Base-by-base conservation (phyloP, 1,140 invertebrate genomes). In the Platorchestia sp. region DNA sequence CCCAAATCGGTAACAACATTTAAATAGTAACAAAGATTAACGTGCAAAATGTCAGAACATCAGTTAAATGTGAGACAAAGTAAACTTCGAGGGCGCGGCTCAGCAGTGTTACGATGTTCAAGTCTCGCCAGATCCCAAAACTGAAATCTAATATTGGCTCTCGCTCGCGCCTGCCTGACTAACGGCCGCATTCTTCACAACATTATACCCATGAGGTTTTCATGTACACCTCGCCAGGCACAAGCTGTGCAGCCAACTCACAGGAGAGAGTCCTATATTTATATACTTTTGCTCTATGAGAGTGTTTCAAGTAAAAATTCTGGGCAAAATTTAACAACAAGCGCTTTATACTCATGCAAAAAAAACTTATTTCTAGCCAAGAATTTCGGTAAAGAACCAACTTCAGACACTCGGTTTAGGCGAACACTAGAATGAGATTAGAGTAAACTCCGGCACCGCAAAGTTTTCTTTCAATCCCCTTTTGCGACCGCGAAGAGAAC, bases 101-200 rank as follows among this genome's bases (percentile, higher is more conserved):
- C 41, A 41, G 86, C 41, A 41, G 41, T 41, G 87, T 89, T 41
- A 43, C 86, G 43, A 10, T 14, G 41, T 16, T 3, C 43, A 3
- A 6, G 87, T 44, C 27, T 14, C 44, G 47, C 91, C 45, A 47
- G 91, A 93, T 10, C 91, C 86, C 43, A 93, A 10, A 93, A 93
- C 43, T 93, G 91, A 45, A 93, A 93, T 93, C 45, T 45, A 93
- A 93, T 93, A 93, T 93, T 93, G 45, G 43, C 41, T 22, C 27
- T 27, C 1, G 59, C 59, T 36, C 27, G 91, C 91, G 36, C 36
- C 10, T 16, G 87, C 86, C 91, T 93, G 91, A 27, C 91, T 44
- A 93, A 93, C 91, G 10, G 91, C 45, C 91, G 45, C 91, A 93
- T 93, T 93, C 91, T 93, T 93, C 45, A 45, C 44, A 93, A 45